Evolutionary conservation across 1,140 invertebrate genomes (phyloP), one percentile per base, ranked within the genome.

Genomic region (Neodiprion virginianus): DNA sequence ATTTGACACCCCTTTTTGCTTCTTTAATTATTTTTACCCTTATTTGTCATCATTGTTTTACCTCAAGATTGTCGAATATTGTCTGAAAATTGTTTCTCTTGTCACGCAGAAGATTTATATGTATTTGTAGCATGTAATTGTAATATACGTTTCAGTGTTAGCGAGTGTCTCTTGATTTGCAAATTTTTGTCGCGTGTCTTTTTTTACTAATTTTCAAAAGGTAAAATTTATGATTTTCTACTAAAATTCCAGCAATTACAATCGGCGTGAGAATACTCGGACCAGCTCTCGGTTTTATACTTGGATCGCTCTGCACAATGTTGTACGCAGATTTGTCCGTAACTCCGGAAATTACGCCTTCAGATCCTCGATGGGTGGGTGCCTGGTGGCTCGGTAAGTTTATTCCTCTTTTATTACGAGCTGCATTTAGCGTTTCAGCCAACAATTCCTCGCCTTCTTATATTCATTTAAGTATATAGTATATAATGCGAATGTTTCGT

Each of bases 181-280:
- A 40, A 40, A 40, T 40, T 40, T 40, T 5, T 40, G 28, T 40
- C 28, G 1, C 5, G 5, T 40, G 28, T 40, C 5, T 40, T 40
- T 40, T 40, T 40, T 40, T 40, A 3, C 5, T 40, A 40, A 40
- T 40, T 5, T 40, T 40, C 17, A 40, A 5, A 40, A 40, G 28
- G 28, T 40, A 5, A 40, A 40, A 4, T 40, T 40, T 40, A 4
- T 40, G 28, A 40, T 40, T 40, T 40, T 1, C 1, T 40, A 40
- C 28, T 14, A 61, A 61, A 61, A 61, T 61, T 17, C 0, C 89
- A 96, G 96, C 95, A 10, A 96, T 97, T 74, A 97, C 96, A 8
- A 97, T 97, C 77, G 96, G 96, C 50, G 96, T 97, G 50, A 90
- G 96, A 67, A 97, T 98, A 73, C 91, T 98, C 48, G 96, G 96